Percentiles rank a stretch among this genome's conserved stretches.
Evolutionary conservation across 2,113 vertebrate species (phyloP).

Genomic region (Poicephalus meyeri): DNA sequence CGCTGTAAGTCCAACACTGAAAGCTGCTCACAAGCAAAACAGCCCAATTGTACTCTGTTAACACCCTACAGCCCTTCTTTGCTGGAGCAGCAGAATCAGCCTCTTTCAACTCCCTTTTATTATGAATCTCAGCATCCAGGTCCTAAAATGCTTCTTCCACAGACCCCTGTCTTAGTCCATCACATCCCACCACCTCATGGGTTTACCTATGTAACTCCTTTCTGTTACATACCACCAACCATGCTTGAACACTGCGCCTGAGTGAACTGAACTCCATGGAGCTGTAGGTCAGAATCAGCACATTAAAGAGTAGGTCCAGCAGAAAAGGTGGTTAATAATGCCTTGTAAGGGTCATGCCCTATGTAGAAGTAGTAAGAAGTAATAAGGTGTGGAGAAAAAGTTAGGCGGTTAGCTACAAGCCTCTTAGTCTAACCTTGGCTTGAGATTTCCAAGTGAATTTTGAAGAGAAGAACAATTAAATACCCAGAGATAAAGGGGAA

Average conservation of each 20-base stretch:
- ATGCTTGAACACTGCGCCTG: not conserved
- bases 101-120: not conserved
- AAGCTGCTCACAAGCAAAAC: slow-evolving; percentile 53
- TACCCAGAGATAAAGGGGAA: slow-evolving; percentile 45
- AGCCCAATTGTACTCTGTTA: not conserved
- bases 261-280: not conserved
- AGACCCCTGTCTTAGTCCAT: not conserved
- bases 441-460: slow-evolving; percentile 30
- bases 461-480: slow-evolving; percentile 62
- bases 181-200: not conserved
- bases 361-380: not conserved
- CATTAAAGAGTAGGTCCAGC: not conserved
- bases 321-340: not conserved
- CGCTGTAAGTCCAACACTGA: slow-evolving; percentile 54
- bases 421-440: slow-evolving; percentile 33
- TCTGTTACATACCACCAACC: not conserved
- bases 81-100: not conserved
- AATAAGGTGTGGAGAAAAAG: not conserved
- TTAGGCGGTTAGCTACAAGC: not conserved
- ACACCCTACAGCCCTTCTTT: not conserved
- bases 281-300: not conserved
- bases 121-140: not conserved
- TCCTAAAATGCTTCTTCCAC: not conserved
- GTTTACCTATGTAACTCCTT: not conserved
- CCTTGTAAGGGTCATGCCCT: not conserved